These are phyloP conservation scores for Phasia obesa DNA, from an alignment of 2,888 invertebrate species.

Conservation along the genomic window DNA sequence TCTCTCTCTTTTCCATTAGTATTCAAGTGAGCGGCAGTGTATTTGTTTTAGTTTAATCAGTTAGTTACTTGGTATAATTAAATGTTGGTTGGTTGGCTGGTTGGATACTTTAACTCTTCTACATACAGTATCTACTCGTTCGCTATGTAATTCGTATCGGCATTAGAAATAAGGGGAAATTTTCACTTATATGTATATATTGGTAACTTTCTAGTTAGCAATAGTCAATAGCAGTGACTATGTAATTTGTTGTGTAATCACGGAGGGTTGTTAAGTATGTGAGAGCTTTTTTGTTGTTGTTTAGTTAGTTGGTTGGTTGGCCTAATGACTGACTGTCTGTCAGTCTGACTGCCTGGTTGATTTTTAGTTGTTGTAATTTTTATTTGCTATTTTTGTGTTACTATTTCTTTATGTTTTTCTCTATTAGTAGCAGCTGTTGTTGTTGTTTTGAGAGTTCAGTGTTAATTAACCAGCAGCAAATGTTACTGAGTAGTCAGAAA, in stretches of 20 bases:
- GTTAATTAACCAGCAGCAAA: constrained; percentile 27
- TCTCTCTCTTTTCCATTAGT: too few relatives aligned
- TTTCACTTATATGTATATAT: constrained; percentile 12
- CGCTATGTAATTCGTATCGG: background rate
- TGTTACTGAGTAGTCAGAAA: background rate
- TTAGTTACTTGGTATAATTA: too few relatives aligned
- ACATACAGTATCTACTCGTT: background rate
- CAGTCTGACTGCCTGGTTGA: background rate
- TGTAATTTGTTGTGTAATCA: constrained; percentile 37
- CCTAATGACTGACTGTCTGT: background rate
- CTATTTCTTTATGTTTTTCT: background rate
- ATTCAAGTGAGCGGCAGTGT: too few relatives aligned
- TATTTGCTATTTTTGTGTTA: background rate
- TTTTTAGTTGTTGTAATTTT: constrained; percentile 5
- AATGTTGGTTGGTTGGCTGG: constrained; percentile 20
- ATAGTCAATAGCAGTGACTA: background rate
- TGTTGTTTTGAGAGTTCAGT: constrained; percentile 21
- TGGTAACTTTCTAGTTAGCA: constrained; percentile 13
- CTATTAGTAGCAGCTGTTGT: constrained; percentile 5
- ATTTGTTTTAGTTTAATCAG: constrained; percentile 14
- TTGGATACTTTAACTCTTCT: background rate
- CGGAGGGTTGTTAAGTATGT: constrained; percentile 34
- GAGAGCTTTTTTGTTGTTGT: constrained; percentile 26
- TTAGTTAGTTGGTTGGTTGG: constrained; percentile 6
- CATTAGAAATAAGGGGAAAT: constrained; percentile 26